These are phyloP conservation scores for Mus pahari DNA, from an alignment of 2,113 vertebrate genomes.

Conservation along the genomic window DNA sequence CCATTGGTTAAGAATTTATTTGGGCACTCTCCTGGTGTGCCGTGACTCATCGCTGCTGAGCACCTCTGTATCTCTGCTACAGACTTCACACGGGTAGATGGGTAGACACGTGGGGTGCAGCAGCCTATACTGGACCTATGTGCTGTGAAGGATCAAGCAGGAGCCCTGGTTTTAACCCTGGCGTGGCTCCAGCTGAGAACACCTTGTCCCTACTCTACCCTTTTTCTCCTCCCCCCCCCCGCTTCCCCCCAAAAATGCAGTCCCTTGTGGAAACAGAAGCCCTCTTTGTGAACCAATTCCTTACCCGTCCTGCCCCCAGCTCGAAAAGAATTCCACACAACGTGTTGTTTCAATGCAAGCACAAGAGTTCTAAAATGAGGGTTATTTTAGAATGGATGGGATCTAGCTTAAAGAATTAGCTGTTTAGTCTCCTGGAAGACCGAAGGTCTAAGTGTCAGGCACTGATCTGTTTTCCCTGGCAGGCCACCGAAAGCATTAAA, in stretches of 20 bases:
- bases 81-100: too few relatives aligned
- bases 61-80: not conserved
- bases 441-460: not conserved
- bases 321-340: not conserved
- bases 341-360: not conserved
- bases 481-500: constrained; percentile 96
- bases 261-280: not conserved
- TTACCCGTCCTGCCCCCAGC: not conserved
- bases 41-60: not conserved
- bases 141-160: not conserved
- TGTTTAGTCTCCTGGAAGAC: not conserved
- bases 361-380: not conserved
- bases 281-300: not conserved
- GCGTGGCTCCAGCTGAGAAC: too few relatives aligned
- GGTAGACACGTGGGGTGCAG: not conserved
- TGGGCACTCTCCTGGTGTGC: not conserved
- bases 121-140: fast-evolving
- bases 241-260: too few relatives aligned
- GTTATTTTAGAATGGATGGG: not conserved
- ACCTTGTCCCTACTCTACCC: too few relatives aligned
- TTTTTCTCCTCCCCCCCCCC: not conserved
- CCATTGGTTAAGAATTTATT: not conserved
- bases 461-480: not conserved
- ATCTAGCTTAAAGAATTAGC: not conserved
- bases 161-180: not conserved